These are phyloP conservation scores for Sarcophaga subvicina DNA, from an alignment of 2,888 invertebrate species.

Conservation along the genomic window DNA sequence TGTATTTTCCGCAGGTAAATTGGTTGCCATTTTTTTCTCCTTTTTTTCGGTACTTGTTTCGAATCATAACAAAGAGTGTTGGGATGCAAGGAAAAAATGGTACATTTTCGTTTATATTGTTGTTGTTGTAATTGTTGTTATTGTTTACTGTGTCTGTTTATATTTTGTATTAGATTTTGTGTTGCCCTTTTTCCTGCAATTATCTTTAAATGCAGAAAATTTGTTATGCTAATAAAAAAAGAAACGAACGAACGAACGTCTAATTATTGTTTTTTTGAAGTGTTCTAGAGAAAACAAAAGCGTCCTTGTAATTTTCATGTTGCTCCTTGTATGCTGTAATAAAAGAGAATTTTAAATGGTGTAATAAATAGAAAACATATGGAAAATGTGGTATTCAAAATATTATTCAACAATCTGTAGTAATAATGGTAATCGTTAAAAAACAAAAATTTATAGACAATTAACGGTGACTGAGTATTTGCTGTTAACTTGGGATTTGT, in stretches of 20 bases:
- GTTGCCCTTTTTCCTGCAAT: slow-evolving; percentile 53
- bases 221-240: slow-evolving; percentile 53
- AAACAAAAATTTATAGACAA: too few species aligned
- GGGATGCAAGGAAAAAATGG: background rate
- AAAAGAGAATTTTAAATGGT: background rate
- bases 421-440: too few species aligned
- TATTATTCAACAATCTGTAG: too few species aligned
- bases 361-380: background rate
- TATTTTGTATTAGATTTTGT: slow-evolving; percentile 60
- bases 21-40: slow-evolving; percentile 67
- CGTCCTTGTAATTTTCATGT: background rate
- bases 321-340: background rate
- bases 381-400: too few species aligned
- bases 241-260: slow-evolving; percentile 1
- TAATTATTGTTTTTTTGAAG: slow-evolving; percentile 49
- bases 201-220: slow-evolving; percentile 49
- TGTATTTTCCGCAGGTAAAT: slow-evolving; percentile 77
- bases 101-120: background rate
- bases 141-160: slow-evolving; percentile 53
- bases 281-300: background rate
- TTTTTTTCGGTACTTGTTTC: background rate
- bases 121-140: background rate
- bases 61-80: background rate
- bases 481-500: too few species aligned
- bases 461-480: too few species aligned